Evolutionary conservation across 2,888 invertebrate genomes (phyloP).

Genomic region (Calephelis perditalis): DNA sequence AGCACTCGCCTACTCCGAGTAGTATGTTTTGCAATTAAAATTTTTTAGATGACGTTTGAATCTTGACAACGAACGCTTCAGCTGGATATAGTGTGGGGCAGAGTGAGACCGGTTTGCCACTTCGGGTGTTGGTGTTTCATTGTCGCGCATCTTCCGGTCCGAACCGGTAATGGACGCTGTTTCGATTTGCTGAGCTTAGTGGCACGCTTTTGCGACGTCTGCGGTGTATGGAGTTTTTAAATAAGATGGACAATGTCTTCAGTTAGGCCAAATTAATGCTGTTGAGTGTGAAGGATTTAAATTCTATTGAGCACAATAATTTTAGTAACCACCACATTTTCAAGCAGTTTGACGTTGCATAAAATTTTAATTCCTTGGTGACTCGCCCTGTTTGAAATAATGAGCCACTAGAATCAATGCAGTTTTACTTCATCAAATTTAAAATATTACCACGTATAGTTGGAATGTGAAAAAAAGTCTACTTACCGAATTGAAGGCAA

Average conservation of each 20-base stretch:
- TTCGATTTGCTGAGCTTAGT: conserved; percentile 51
- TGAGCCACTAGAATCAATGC: conserved; percentile 3
- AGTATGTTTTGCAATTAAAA: conserved; percentile 3
- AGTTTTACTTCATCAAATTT: conserved; percentile 1
- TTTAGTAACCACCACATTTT: conserved; percentile 3
- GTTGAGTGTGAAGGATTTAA: not conserved
- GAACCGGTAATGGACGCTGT: conserved; percentile 35
- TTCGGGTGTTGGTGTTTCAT: conserved; percentile 35
- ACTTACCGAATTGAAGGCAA: not conserved
- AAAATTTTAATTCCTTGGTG: not conserved
- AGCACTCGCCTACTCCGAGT: conserved; percentile 16
- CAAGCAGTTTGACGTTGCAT: conserved; percentile 1
- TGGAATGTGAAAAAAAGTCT: not conserved
- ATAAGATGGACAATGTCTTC: conserved; percentile 7
- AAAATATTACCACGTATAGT: conserved; percentile 8
- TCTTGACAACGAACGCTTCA: conserved; percentile 6
- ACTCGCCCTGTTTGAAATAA: not conserved
- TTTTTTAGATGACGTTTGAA: conserved; percentile 12
- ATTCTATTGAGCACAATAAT: conserved; percentile 1
- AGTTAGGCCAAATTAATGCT: conserved; percentile 4
- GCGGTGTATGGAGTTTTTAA: conserved; percentile 22
- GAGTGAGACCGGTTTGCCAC: conserved; percentile 35
- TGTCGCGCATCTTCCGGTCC: conserved; percentile 34
- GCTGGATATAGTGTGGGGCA: conserved; percentile 28
- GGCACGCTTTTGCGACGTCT: conserved; percentile 39